phyloP scores from a whole-genome alignment of 2,888 invertebrate species.

The Trichogramma dendrolimi region DNA sequence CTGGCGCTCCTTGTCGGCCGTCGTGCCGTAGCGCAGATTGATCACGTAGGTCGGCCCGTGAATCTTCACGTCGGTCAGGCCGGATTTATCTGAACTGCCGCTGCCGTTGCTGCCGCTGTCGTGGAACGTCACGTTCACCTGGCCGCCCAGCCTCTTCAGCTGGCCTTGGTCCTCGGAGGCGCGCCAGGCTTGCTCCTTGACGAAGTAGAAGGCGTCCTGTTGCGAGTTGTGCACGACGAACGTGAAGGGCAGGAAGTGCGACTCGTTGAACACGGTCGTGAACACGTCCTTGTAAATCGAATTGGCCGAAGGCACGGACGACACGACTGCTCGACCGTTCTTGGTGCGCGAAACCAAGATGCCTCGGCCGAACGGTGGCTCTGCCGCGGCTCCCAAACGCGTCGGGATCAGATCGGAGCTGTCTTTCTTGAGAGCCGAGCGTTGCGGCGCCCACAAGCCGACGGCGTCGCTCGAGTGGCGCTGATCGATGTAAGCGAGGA shows the following conservation, averaged over 20 bases:
- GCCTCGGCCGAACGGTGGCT: slow-evolving; percentile 81
- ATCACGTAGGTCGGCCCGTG: slow-evolving; percentile 86
- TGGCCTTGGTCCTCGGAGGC: slow-evolving; percentile 85
- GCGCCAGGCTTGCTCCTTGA: slow-evolving; percentile 86
- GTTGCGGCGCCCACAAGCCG: slow-evolving; percentile 72
- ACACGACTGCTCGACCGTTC: slow-evolving; percentile 76
- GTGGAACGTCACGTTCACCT: slow-evolving; percentile 88
- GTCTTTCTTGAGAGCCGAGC: slow-evolving; percentile 75
- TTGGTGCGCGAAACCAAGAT: slow-evolving; percentile 78
- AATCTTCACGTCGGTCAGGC: slow-evolving; percentile 78
- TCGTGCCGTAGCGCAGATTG: slow-evolving; percentile 91
- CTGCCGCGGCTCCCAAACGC: slow-evolving; percentile 77
- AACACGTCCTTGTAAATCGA: slow-evolving; percentile 88
- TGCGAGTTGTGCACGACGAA: slow-evolving; percentile 83
- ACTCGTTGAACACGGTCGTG: slow-evolving; percentile 87
- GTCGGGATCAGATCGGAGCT: slow-evolving; percentile 68
- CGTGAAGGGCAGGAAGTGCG: slow-evolving; percentile 80
- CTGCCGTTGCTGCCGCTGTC: slow-evolving; percentile 68
- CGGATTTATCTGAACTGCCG: slow-evolving; percentile 59
- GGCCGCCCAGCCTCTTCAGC: slow-evolving; percentile 81
- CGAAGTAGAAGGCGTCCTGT: slow-evolving; percentile 90
- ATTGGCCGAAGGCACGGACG: slow-evolving; percentile 84
- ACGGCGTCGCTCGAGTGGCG: slow-evolving; percentile 74
- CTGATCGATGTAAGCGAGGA: slow-evolving; percentile 75
- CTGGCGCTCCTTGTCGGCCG: slow-evolving; percentile 82